Evolutionary conservation across 2,113 vertebrate species (phyloP), one percentile per base, ranked within the genome.

Genomic region (Bos indicus): DNA sequence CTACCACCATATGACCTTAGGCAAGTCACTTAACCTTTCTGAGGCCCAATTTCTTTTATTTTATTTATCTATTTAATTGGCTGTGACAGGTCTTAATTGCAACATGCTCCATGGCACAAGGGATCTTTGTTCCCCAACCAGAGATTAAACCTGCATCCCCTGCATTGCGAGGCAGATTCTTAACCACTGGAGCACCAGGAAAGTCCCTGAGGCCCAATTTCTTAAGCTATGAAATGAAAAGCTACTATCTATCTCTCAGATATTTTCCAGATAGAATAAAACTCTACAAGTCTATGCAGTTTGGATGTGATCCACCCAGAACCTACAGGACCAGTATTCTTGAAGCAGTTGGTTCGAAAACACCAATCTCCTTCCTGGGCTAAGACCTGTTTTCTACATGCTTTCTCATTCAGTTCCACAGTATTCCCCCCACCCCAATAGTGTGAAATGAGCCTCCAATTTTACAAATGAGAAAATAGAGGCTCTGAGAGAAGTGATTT

Each of bases 391-490:
- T 88, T 81, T 90, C 90, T 40, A 46, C 0, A 80, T 17, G 30
- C 28, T 78, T 96, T 90, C 74, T 96, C 87, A 90, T 54, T 93
- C 64, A n/a, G 40, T 78, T 94, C 84, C 78, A 51, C 60, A 71
- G 64, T 33, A 59, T 2, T 30, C 46, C 46, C 67, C 46, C 40
- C 16, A 21, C 56, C 62, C 54, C 33, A 30, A 25, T 0, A 74
- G 7, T 26, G 60, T 40, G n/a, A 88, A 36, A 82, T 46, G 48
- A 92, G 30, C 26, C 57, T 96, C 80, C 57, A 74, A 23, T 51
- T 95, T 96, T 60, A 90, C 15, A 89, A 94, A 93, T 71, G 91
- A 95, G 67, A 97, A 93, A 84, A 96, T 0, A 89, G 54, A 84
- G 19, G 30, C 54, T 90, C 78, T 88, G 7, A 94, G n/a, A 95